phyloP scores from a whole-genome alignment of 2,113 vertebrate genomes.

The Lethenteron camtschaticum region DNA sequence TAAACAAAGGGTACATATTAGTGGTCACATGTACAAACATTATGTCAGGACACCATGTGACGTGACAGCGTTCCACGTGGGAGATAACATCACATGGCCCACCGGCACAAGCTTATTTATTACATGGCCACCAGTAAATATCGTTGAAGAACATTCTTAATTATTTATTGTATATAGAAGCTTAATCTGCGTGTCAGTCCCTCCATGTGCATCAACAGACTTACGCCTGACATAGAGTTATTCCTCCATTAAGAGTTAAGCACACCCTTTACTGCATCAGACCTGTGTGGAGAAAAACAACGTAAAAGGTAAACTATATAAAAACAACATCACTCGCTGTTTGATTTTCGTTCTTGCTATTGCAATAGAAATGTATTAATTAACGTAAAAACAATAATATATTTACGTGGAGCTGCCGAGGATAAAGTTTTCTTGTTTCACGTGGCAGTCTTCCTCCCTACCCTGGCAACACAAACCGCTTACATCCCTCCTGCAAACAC shows the following conservation, averaged over 20 bases:
- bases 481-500: conserved; percentile 50
- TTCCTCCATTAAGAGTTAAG: conserved; percentile 84
- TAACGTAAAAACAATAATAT: neutral
- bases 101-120: neutral
- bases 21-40: no score
- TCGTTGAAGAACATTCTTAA: neutral
- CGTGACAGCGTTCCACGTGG: no score
- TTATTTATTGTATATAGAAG: neutral
- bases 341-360: no score
- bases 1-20: no score
- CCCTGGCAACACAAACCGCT: conserved; percentile 46
- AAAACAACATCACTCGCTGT: neutral
- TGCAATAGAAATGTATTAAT: neutral
- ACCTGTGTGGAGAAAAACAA: conserved; percentile 23
- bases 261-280: conserved; percentile 87
- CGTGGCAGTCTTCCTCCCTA: conserved; percentile 32
- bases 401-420: conserved; percentile 54
- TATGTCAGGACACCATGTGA: neutral
- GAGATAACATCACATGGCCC: neutral
- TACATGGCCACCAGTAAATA: neutral
- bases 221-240: conserved; percentile 75
- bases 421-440: conserved; percentile 74
- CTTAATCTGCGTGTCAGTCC: neutral
- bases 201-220: conserved; percentile 14
- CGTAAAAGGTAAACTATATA: neutral